These are phyloP conservation scores for Sycobia sp. DNA, from an alignment of 1,140 invertebrate genomes.

Conservation along the genomic window DNA sequence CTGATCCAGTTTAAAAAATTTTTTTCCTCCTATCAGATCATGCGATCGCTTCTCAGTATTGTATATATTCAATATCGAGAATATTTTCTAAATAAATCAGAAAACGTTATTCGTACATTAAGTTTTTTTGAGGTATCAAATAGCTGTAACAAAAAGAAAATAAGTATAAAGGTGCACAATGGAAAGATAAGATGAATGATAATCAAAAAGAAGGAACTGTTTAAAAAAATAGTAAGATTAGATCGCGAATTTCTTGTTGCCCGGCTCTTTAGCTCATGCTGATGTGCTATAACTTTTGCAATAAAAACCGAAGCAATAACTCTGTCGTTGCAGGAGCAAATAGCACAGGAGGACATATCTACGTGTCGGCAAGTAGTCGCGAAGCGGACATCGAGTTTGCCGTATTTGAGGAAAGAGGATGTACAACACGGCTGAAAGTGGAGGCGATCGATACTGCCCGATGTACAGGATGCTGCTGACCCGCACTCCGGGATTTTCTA, in stretches of 20 bases:
- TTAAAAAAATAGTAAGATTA: no score
- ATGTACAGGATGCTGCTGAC: no score
- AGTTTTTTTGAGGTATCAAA: no score
- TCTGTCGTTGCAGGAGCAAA: constrained; percentile 36
- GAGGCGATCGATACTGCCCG: constrained; percentile 10
- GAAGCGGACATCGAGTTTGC: constrained; percentile 30
- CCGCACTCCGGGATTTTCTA: not conserved
- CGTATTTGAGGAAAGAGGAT: constrained; percentile 50
- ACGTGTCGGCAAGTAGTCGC: no score
- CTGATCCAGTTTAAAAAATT: no score
- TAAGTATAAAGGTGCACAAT: not conserved
- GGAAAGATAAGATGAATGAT: no score
- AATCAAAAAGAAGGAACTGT: no score
- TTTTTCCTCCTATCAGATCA: no score
- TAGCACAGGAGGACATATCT: constrained; percentile 17
- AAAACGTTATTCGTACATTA: no score
- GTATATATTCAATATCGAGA: no score
- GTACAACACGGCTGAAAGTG: constrained; percentile 27
- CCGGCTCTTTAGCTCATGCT: constrained; percentile 35
- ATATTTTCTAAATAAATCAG: no score
- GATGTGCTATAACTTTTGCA: constrained; percentile 51
- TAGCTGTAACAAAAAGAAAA: not conserved
- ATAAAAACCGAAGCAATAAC: constrained; percentile 55
- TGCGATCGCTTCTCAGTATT: no score
- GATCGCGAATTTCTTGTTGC: constrained; percentile 51